Evolutionary conservation across 2,113 vertebrate genomes (phyloP).

Genomic region (Pyxicephalus adspersus): DNA sequence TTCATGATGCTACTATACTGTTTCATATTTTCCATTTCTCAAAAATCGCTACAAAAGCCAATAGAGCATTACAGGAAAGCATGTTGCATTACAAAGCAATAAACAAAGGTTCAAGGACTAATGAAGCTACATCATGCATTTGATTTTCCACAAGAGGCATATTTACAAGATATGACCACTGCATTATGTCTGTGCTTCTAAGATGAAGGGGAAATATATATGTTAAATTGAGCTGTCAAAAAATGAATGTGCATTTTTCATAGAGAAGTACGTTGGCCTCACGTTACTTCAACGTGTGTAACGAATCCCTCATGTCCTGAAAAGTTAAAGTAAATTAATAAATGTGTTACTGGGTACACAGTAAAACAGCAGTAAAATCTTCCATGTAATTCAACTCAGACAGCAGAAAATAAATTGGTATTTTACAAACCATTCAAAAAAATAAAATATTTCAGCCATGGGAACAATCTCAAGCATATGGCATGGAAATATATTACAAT

Average conservation of each 20-base stretch:
- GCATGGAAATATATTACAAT: constrained; percentile 25
- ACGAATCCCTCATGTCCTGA: neutral
- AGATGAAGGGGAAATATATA: neutral
- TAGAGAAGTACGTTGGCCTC: no score
- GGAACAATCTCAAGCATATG: constrained; percentile 7
- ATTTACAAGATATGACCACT: neutral
- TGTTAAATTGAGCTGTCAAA: neutral
- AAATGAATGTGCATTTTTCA: neutral
- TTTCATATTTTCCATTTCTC: neutral
- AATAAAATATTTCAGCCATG: constrained; percentile 8
- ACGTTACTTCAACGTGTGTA: neutral
- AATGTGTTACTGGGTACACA: neutral
- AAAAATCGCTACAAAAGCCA: no score
- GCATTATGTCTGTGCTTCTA: neutral
- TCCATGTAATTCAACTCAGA: constrained; percentile 7
- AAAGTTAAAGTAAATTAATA: constrained; percentile 6
- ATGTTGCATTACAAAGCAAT: no score
- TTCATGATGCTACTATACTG: no score
- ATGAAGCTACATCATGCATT: no score
- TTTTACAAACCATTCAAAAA: constrained; percentile 3
- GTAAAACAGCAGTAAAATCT: constrained; percentile 11
- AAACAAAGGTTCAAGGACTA: no score
- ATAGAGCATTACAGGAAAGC: no score
- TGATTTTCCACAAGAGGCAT: no score
- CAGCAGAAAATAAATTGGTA: neutral